phyloP scores from a whole-genome alignment of 2,888 invertebrate genomes.

The Rambutsinella grinnellia region DNA sequence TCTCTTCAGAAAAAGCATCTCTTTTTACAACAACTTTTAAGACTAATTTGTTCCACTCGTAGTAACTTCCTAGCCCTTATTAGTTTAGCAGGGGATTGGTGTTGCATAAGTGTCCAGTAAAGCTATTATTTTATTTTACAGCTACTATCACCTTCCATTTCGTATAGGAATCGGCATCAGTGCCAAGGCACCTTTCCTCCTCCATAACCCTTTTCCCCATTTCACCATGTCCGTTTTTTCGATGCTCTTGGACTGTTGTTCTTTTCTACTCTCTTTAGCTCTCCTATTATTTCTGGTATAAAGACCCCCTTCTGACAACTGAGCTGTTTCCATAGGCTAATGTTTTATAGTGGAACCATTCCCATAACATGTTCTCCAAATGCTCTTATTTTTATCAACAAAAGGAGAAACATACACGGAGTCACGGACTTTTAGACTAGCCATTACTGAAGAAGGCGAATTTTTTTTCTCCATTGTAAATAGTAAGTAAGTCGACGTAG shows the following conservation, averaged over 20 bases:
- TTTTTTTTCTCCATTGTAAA: conserved; percentile 38
- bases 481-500: conserved; percentile 2
- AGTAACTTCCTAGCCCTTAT: conserved; percentile 55
- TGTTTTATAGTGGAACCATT: conserved; percentile 28
- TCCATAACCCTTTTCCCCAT: conserved; percentile 40
- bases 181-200: conserved; percentile 11
- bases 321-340: conserved; percentile 38
- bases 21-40: too few relatives aligned
- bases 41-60: conserved; percentile 49
- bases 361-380: neutral
- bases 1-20: too few relatives aligned
- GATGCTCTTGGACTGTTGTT: neutral
- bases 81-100: conserved; percentile 52
- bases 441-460: conserved; percentile 19
- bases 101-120: conserved; percentile 57
- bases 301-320: conserved; percentile 52
- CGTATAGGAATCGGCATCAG: conserved; percentile 7
- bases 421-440: too few relatives aligned
- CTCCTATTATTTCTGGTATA: neutral
- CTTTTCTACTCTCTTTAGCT: neutral
- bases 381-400: conserved; percentile 9
- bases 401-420: conserved; percentile 40
- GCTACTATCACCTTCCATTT: conserved; percentile 59
- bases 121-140: conserved; percentile 61
- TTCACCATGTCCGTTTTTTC: conserved; percentile 4